Conservation (phyloP, 2,113 vertebrate genomes). For the Burhinus oedicnemus region DNA sequence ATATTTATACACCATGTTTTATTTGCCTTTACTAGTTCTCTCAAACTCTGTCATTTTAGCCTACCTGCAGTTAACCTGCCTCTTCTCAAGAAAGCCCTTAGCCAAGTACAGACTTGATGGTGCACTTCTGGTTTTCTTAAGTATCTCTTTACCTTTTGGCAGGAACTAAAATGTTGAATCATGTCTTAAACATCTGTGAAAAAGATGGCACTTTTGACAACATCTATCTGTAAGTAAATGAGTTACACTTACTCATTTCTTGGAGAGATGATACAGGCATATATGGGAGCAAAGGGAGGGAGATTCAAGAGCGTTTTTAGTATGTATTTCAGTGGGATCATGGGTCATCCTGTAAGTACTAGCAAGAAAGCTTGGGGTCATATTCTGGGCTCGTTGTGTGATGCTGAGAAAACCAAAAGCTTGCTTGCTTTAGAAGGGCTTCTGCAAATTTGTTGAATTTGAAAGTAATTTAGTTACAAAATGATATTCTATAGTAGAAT, state of each 20-base stretch:
- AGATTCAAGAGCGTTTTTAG: neutral
- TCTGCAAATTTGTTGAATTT: neutral
- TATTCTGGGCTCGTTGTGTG: neutral
- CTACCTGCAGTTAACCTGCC: neutral
- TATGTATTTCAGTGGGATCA: neutral
- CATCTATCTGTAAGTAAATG: conserved; percentile 97
- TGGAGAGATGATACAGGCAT: neutral
- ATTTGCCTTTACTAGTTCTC: neutral
- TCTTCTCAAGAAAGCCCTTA: neutral
- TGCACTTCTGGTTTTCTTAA: neutral
- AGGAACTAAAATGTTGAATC: conserved; percentile 99
- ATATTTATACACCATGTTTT: neutral
- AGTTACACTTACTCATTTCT: neutral
- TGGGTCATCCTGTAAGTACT: neutral
- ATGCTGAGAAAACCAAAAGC: neutral
- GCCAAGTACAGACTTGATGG: neutral
- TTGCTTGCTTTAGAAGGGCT: neutral
- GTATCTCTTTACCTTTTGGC: conserved; percentile 45
- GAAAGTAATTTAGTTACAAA: neutral
- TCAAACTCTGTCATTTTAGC: neutral
- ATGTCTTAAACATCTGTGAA: conserved; percentile 99
- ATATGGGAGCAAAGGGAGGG: neutral
- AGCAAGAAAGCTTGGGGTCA: neutral
- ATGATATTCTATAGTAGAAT: neutral
- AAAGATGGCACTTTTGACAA: conserved; percentile 99